These are phyloP conservation scores for Andricus curvator DNA, from an alignment of 2,888 invertebrate genomes.

Conservation along the genomic window DNA sequence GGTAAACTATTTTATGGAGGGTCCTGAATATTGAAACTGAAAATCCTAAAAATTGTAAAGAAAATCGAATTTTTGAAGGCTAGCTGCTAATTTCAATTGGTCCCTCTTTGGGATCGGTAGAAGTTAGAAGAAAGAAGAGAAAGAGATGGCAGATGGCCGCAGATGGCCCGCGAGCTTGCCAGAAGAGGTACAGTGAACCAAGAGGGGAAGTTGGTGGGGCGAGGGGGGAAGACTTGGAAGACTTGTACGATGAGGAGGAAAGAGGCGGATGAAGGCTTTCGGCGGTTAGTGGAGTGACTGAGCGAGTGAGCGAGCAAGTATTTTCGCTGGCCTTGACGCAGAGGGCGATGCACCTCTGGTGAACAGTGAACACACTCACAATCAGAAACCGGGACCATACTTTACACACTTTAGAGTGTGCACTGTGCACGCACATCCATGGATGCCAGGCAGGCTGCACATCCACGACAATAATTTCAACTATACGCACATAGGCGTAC, in stretches of 20 bases:
- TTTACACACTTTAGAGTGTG: constrained; percentile 29
- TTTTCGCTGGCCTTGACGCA: constrained; percentile 79
- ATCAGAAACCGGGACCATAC: constrained; percentile 73
- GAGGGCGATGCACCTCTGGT: constrained; percentile 78
- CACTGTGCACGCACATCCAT: constrained; percentile 23
- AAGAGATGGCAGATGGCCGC: not conserved
- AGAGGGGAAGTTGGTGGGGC: constrained; percentile 45
- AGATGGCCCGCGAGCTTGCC: constrained; percentile 24
- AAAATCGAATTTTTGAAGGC: not conserved
- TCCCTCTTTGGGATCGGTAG: not conserved
- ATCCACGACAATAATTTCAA: constrained; percentile 42
- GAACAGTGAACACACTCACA: constrained; percentile 75
- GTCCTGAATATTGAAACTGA: not conserved
- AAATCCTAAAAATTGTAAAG: not conserved
- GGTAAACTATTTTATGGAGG: no score
- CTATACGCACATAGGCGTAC: not conserved
- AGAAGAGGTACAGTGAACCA: constrained; percentile 21
- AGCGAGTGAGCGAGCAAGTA: constrained; percentile 68
- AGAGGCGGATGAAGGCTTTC: constrained; percentile 65
- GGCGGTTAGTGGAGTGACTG: constrained; percentile 68
- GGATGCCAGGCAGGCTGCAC: constrained; percentile 34
- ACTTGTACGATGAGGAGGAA: constrained; percentile 40
- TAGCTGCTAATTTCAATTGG: not conserved
- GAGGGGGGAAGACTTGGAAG: constrained; percentile 30
- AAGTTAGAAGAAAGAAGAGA: no score